A percentile compares a stretch with the other conserved stretches of the same genome.
Evolutionary conservation across 2,888 invertebrate genomes (phyloP).

Genomic region (Thelaira solivaga): DNA sequence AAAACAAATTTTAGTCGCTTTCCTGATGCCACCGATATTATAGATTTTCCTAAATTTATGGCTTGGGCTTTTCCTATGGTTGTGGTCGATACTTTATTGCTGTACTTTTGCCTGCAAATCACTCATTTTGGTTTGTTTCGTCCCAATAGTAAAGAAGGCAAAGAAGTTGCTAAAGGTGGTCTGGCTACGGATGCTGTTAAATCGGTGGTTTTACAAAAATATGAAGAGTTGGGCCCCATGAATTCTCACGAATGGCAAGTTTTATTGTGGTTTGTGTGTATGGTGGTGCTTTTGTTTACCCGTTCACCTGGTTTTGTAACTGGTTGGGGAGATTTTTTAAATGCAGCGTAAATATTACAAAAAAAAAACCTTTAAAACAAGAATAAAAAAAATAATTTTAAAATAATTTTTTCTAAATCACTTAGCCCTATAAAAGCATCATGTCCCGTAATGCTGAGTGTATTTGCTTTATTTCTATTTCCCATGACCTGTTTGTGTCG

Average conservation of each 20-base stretch:
- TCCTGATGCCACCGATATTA: conserved; percentile 64
- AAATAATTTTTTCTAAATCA: not conserved
- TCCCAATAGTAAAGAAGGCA: conserved; percentile 59
- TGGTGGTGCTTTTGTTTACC: conserved; percentile 55
- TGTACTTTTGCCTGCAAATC: conserved; percentile 66
- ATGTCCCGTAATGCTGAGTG: conserved; percentile 85
- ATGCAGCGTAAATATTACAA: conserved; percentile 42
- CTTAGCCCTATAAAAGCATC: conserved; percentile 72
- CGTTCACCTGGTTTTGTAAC: conserved; percentile 56
- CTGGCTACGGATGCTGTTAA: conserved; percentile 41
- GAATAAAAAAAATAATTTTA: not conserved
- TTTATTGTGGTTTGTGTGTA: conserved; percentile 44
- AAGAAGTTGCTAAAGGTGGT: conserved; percentile 50
- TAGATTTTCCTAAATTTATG: conserved; percentile 69
- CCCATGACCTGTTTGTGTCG: conserved; percentile 86
- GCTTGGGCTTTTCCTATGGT: conserved; percentile 66
- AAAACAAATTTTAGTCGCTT: conserved; percentile 70
- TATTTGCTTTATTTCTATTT: conserved; percentile 86
- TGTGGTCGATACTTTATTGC: conserved; percentile 59
- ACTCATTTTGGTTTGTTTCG: conserved; percentile 72
- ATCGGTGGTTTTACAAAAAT: conserved; percentile 46
- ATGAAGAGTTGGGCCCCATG: conserved; percentile 58
- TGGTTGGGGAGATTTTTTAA: conserved; percentile 57
- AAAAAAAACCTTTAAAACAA: not conserved
- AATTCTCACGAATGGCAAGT: conserved; percentile 60